Base-by-base conservation (phyloP, 2,797 vertebrate species). In the Epinephelus coioides region DNA sequence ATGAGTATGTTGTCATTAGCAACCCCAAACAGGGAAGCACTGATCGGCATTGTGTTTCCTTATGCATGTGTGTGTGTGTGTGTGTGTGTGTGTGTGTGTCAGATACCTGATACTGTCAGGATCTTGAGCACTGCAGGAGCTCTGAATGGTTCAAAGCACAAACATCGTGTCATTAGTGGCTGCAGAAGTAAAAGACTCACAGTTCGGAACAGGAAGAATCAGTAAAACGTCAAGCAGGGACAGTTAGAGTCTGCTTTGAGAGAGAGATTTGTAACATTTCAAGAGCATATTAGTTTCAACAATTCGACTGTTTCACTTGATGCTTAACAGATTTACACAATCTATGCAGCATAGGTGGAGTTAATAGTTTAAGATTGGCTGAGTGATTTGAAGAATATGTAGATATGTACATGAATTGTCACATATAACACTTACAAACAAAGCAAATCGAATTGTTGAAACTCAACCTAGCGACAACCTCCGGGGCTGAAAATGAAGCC, bases 1-100 rank as follows among this genome's bases (percentile, higher is more conserved):
- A 79, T 47, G 44, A 56, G 34, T 65, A 44, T 85, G 89, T 89
- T 87, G 87, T 85, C 69, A 84, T 70, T 86, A 82, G 84, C 80
- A 89, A 91, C 89, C 61, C n/a, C 14, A 75, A 64, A 84, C 56
- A 73, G 27, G 9, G 27, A 54, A 18, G 27, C 38, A 30, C 51
- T 64, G 40, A 60, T 74, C 38, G n/a, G 60, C 50, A 50, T 66
- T 71, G 40, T 72, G 40, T 78, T 73, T 74, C 56, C 18, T 2
- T 66, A 38, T 69, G 62, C 54, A 5, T 70, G 72, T 34, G 30
- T 34, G 30, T 30, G 30, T 34, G 30, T 34, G 30, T 34, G 30
- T 34, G 6, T 34, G 30, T 34, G 30, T 7, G 30, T 7, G 7
- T 6, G 34, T 6, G 34, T 34, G 34, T 6, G 7, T 66, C 4